Percentiles rank a stretch among this genome's conserved stretches.
phyloP scores from a whole-genome alignment of 2,888 invertebrate genomes.

The Liposcelis brunnea region DNA sequence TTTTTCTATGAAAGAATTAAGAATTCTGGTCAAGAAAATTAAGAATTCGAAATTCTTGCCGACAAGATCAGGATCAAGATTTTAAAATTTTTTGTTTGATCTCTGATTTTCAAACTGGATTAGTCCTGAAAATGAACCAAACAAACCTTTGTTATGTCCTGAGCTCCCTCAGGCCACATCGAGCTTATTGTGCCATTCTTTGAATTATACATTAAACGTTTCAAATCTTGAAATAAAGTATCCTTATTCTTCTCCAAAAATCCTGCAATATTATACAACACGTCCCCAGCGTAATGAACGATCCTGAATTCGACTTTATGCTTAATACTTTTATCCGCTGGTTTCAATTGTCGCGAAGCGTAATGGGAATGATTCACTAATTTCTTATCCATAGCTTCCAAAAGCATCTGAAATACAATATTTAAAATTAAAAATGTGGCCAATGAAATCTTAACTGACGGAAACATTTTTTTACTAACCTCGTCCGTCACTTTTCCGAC shows the following conservation, averaged over 20 bases:
- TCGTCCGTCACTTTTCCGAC: slow-evolving; percentile 76
- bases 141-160: slow-evolving; percentile 64
- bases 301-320: slow-evolving; percentile 67
- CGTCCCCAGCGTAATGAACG: slow-evolving; percentile 92
- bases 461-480: slow-evolving; percentile 19
- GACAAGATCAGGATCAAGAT: too few species aligned
- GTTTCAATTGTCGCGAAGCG: slow-evolving; percentile 67
- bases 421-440: slow-evolving; percentile 6
- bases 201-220: slow-evolving; percentile 75
- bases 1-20: slow-evolving; percentile 3
- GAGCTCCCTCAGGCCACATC: slow-evolving; percentile 97
- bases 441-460: not conserved
- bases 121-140: not conserved
- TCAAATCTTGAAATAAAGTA: slow-evolving; percentile 90
- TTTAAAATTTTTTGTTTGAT: not conserved
- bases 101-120: slow-evolving; percentile 6
- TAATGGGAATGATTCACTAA: slow-evolving; percentile 76
- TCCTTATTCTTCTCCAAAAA: slow-evolving; percentile 98
- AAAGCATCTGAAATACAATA: slow-evolving; percentile 40
- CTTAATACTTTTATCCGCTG: slow-evolving; percentile 60
- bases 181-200: slow-evolving; percentile 52
- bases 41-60: slow-evolving; percentile 1
- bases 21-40: not conserved
- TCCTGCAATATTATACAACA: slow-evolving; percentile 73
- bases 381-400: slow-evolving; percentile 87